Conservation (phyloP, 2,113 vertebrate species). For the Cavia aperea region DNA sequence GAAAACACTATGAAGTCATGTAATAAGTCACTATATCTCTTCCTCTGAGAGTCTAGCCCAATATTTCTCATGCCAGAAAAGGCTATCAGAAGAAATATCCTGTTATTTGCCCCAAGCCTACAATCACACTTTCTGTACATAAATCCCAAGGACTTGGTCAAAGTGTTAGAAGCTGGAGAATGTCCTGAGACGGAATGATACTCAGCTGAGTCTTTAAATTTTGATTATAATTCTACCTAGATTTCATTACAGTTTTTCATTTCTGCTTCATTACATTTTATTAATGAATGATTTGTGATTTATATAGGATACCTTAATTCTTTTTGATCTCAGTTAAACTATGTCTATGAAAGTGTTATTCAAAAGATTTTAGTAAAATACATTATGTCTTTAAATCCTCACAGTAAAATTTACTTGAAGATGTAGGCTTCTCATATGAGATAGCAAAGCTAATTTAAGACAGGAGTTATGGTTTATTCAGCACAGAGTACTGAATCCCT, state of each 20-base stretch:
- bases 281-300: not conserved
- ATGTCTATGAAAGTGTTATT: not conserved
- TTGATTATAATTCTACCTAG: not conserved
- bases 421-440: not conserved
- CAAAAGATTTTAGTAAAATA: not conserved
- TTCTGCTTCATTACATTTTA: not conserved
- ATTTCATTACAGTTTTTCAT: not conserved
- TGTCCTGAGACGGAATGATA: not conserved
- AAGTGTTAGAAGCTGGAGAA: not conserved
- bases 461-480: not conserved
- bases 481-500: not conserved
- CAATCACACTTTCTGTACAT: not conserved
- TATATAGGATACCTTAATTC: not conserved
- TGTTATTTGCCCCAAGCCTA: not conserved
- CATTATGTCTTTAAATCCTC: not conserved
- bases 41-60: not conserved
- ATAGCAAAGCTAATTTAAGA: not conserved
- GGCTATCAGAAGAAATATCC: not conserved
- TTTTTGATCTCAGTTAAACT: not conserved
- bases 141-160: not conserved
- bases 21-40: not conserved
- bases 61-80: not conserved
- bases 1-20: not conserved
- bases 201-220: not conserved
- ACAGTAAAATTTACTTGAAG: not conserved